Evolutionary conservation across 2,888 invertebrate species (phyloP), one percentile per base, ranked within the genome.

Genomic region (Lasioglossum pauxillum): DNA sequence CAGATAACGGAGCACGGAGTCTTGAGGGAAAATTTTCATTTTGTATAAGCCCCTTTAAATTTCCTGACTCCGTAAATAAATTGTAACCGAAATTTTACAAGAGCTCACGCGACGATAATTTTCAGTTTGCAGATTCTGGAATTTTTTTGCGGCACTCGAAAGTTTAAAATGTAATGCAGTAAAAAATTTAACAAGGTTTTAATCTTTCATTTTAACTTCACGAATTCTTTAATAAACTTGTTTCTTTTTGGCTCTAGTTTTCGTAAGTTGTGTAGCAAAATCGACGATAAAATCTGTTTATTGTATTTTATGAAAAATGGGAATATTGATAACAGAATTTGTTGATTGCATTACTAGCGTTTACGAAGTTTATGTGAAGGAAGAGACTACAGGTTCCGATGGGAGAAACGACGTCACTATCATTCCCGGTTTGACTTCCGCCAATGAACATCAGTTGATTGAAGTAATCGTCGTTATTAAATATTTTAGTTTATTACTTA

Each of bases 321-420:
- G 19, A 67, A 19, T 19, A 67, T 67, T 67, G 5, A 67, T 35
- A 35, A 67, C 16, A 67, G 67, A n/a, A 8, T 35, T 16, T 67
- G 8, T 67, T 35, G 23, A 38, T 73, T 49, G 2, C 5, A n/a
- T 77, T 71, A 38, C 12, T 23, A 94, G 94, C 72, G 93, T 94
- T 74, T 94, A 94, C 84, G 94, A 94, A 89, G 94, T 94, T 27
- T 94, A 94, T 83, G 94, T 94, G 75, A 94, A 94, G 83, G 94
- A 94, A 69, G 94, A 94, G 73, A 87, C 75, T 46, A 78, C 85
- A 41, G 90, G 83, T 19, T 75, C 87, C 7, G 91, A 92, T 38
- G 88, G 87, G 35, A 88, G 88, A 73, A 88, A 85, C 78, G 90
- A 91, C 71, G 81, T 88, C 57, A 85, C 89, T 27, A 78, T 84